Percentiles rank a stretch among this genome's conserved stretches.
phyloP scores from a whole-genome alignment of 2,888 invertebrate species.

The Drosophila vallismaia region DNA sequence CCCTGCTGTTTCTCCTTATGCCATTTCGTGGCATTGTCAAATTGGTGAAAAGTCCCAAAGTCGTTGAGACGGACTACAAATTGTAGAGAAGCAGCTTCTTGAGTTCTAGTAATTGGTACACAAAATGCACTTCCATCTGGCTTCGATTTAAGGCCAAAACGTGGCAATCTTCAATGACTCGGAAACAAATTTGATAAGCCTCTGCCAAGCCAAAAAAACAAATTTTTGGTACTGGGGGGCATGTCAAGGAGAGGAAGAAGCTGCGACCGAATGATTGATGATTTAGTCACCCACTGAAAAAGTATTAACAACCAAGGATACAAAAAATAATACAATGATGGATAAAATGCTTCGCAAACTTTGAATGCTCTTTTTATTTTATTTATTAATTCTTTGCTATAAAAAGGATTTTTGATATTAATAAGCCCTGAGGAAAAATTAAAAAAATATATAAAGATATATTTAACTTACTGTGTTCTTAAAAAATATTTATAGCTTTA shows the following conservation, averaged over 20 bases:
- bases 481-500: background rate
- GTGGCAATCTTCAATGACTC: constrained; percentile 16
- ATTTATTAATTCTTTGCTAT: background rate
- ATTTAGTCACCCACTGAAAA: constrained; percentile 31
- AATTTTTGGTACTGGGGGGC: constrained; percentile 12
- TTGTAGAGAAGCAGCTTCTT: constrained; percentile 37
- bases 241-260: constrained; percentile 2
- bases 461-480: background rate
- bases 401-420: background rate
- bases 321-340: constrained; percentile 2
- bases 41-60: constrained; percentile 60
- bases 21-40: constrained; percentile 42
- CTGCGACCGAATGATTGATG: constrained; percentile 40
- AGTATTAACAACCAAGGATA: constrained; percentile 34
- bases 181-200: constrained; percentile 37
- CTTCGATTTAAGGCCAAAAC: constrained; percentile 21
- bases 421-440: no score
- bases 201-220: constrained; percentile 3
- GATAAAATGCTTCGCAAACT: background rate
- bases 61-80: constrained; percentile 55
- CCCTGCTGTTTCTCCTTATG: constrained; percentile 14
- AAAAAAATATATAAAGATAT: background rate
- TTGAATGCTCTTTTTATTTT: constrained; percentile 7
- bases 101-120: constrained; percentile 46
- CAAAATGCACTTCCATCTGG: constrained; percentile 30